Percentiles rank a stretch among this genome's conserved stretches.
These are phyloP conservation scores for Python bivittatus DNA, from an alignment of 2,113 vertebrate species.

Conservation along the genomic window DNA sequence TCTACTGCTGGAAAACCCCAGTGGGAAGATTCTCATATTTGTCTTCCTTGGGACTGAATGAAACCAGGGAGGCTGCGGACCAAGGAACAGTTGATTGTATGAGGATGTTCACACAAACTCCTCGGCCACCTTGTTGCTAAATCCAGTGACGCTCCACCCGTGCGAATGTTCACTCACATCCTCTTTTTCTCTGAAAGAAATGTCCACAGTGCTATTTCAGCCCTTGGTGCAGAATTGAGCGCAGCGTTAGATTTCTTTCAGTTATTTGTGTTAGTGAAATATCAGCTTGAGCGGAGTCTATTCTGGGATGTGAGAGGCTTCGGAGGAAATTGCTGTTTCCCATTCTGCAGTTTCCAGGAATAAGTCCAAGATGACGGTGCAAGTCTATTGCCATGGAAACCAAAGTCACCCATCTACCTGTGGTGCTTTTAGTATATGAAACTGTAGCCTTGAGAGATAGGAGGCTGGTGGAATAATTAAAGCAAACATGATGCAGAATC, in stretches of 20 bases:
- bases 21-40: background rate
- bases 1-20: background rate
- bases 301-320: slow-evolving; percentile 52
- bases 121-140: background rate
- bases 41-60: background rate
- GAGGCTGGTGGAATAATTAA: slow-evolving; percentile 21
- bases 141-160: background rate
- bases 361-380: slow-evolving; percentile 63
- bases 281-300: slow-evolving; percentile 47
- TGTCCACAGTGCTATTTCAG: background rate
- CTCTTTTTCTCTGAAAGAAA: background rate
- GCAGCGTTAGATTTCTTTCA: slow-evolving; percentile 40
- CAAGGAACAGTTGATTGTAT: background rate
- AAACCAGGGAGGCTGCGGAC: background rate
- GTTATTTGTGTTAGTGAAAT: slow-evolving; percentile 47
- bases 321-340: slow-evolving; percentile 42
- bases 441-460: slow-evolving; percentile 48
- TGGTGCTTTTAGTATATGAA: slow-evolving; percentile 26
- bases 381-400: slow-evolving; percentile 66
- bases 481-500: background rate
- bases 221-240: slow-evolving; percentile 10
- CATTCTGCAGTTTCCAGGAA: slow-evolving; percentile 42
- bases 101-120: background rate
- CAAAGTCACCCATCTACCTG: slow-evolving; percentile 42
- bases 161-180: background rate